Percentiles rank a stretch among this genome's conserved stretches.
phyloP scores from a whole-genome alignment of 1,140 invertebrate genomes.

The Trinorchestia longiramus region DNA sequence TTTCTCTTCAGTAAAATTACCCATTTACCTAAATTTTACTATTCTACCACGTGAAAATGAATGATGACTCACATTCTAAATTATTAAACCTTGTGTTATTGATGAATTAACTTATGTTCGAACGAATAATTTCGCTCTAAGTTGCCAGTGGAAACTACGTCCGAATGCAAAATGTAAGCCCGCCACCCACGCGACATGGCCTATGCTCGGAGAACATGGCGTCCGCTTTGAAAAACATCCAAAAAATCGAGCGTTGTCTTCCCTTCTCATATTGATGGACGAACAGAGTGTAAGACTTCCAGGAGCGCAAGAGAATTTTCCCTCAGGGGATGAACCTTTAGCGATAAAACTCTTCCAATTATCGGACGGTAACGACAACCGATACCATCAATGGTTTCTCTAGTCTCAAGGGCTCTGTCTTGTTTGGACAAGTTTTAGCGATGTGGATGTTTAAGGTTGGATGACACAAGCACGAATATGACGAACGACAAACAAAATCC shows the following conservation, averaged over 20 bases:
- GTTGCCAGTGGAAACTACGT: neutral
- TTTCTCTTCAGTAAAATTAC: no score
- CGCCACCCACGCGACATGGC: neutral
- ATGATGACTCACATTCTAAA: no score
- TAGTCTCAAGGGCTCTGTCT: neutral
- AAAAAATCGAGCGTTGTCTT: neutral
- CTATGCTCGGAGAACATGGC: no score
- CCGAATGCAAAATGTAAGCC: neutral
- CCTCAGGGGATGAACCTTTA: neutral
- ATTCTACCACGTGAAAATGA: no score
- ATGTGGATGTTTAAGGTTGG: neutral
- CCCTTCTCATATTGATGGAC: neutral
- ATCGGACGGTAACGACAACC: constrained; percentile 33
- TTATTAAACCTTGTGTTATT: no score
- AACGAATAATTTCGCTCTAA: neutral
- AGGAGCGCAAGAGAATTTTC: constrained; percentile 3
- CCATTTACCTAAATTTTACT: no score
- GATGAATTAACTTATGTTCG: no score
- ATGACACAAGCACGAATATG: neutral
- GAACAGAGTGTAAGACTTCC: neutral
- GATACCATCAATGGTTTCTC: constrained; percentile 36
- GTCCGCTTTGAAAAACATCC: neutral
- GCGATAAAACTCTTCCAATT: constrained; percentile 27
- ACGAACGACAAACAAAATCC: neutral
- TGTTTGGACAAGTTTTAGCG: neutral